Conservation (phyloP, 2,888 invertebrate genomes). For the Eudasyphora cyanicolor region DNA sequence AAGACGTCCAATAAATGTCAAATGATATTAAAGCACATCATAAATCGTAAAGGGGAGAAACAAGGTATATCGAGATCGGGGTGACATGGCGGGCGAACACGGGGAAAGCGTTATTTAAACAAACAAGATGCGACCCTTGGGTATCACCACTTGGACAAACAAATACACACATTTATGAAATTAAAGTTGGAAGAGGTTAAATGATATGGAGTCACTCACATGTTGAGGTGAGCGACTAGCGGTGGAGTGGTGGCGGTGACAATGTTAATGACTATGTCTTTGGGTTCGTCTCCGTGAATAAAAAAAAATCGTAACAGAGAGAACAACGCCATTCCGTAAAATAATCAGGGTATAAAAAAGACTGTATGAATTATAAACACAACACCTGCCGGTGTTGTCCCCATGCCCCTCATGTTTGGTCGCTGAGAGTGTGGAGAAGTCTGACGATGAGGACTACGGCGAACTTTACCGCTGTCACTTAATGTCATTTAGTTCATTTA, state of each 20-base stretch:
- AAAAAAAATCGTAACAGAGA: slow-evolving; percentile 18
- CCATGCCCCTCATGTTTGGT: slow-evolving; percentile 1
- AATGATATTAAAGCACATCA: slow-evolving; percentile 68
- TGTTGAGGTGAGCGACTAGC: slow-evolving; percentile 18
- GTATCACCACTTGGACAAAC: neutral
- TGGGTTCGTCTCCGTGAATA: neutral
- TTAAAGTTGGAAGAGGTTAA: slow-evolving; percentile 73
- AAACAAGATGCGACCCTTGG: neutral
- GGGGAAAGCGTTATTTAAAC: neutral
- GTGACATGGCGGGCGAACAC: neutral
- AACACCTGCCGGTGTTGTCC: slow-evolving; percentile 20
- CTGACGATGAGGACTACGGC: neutral
- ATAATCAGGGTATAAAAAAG: neutral
- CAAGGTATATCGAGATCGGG: neutral
- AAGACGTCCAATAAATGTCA: slow-evolving; percentile 75
- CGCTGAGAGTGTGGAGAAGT: neutral
- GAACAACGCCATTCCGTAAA: neutral
- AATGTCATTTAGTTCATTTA: slow-evolving; percentile 42
- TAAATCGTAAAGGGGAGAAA: slow-evolving; percentile 71
- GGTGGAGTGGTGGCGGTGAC: neutral
- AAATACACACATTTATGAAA: slow-evolving; percentile 72
- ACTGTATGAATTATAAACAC: slow-evolving; percentile 34
- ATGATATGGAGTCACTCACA: slow-evolving; percentile 43
- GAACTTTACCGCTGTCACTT: slow-evolving; percentile 27
- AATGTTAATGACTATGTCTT: too few relatives aligned